A percentile compares a stretch with the other conserved stretches of the same genome.
Conservation (phyloP, 2,797 vertebrate species). For the Furcifer pardalis region DNA sequence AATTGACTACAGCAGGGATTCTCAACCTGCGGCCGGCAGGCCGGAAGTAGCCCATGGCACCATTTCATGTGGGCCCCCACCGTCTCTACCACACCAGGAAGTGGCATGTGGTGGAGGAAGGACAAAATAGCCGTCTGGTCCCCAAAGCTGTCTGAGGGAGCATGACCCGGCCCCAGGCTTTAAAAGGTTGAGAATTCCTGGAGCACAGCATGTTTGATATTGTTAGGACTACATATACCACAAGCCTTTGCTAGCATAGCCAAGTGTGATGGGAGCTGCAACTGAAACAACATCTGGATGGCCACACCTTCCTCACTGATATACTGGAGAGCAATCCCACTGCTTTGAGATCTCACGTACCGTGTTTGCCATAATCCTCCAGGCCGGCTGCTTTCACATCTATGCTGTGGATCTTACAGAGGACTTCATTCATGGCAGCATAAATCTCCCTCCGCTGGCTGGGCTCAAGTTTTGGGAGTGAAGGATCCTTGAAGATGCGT, state of each 20-base stretch:
- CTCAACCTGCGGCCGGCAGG: too few relatives aligned
- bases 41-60: too few relatives aligned
- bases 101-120: too few relatives aligned
- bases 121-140: too few relatives aligned
- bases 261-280: neutral
- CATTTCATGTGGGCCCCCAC: too few relatives aligned
- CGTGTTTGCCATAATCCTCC: slow-evolving; percentile 68
- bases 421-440: slow-evolving; percentile 74
- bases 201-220: too few relatives aligned
- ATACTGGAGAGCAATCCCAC: too few relatives aligned
- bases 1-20: too few relatives aligned
- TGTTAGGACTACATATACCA: neutral
- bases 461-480: slow-evolving; percentile 70
- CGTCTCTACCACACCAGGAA: too few relatives aligned
- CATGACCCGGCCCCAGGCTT: too few relatives aligned
- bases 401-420: slow-evolving; percentile 80
- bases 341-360: slow-evolving; percentile 56
- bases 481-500: slow-evolving; percentile 69
- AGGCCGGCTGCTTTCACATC: slow-evolving; percentile 65
- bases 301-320: neutral
- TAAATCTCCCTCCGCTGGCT: slow-evolving; percentile 69
- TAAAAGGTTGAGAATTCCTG: too few relatives aligned
- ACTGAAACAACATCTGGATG: neutral
- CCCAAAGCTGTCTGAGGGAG: too few relatives aligned
- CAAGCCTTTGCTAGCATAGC: neutral